Evolutionary conservation across 30 jellyfish, hydroid and myxozoan genomes (phyloP).

Genomic region (Aurelia coerulea): DNA sequence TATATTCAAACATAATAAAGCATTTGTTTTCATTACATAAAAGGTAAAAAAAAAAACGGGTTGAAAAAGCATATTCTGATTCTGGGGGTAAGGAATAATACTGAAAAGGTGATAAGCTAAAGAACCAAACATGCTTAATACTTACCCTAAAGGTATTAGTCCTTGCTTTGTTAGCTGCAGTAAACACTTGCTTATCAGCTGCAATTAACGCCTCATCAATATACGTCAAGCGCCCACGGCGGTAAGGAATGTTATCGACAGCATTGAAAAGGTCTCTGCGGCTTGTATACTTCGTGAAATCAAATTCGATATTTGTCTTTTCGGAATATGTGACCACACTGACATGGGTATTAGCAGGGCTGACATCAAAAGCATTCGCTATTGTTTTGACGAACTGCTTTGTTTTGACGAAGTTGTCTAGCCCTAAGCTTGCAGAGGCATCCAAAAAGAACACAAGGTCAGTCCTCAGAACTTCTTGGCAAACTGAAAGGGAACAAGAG

Average conservation of each 20-base stretch:
- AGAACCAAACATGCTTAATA: not conserved
- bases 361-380: slow-evolving; percentile 72
- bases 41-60: too few species aligned
- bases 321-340: slow-evolving; percentile 70
- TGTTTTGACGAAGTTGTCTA: slow-evolving; percentile 71
- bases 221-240: slow-evolving; percentile 76
- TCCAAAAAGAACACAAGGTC: slow-evolving; percentile 92
- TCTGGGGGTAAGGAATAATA: not conserved
- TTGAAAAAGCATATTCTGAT: too few species aligned
- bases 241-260: slow-evolving; percentile 68
- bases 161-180: slow-evolving; percentile 78
- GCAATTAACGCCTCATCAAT: slow-evolving; percentile 77
- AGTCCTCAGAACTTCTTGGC: slow-evolving; percentile 80
- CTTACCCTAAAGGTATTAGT: slow-evolving; percentile 72
- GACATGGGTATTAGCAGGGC: slow-evolving; percentile 83
- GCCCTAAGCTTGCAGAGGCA: slow-evolving; percentile 85
- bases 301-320: slow-evolving; percentile 55
- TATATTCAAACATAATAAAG: too few species aligned
- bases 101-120: not conserved
- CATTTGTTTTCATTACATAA: too few species aligned
- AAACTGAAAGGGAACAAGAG: slow-evolving; percentile 57
- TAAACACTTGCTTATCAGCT: slow-evolving; percentile 69
- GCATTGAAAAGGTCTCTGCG: slow-evolving; percentile 55
- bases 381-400: slow-evolving; percentile 73
- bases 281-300: slow-evolving; percentile 47